Base-by-base conservation (phyloP, 2,797 vertebrate species). In the Prunella strophiata region DNA sequence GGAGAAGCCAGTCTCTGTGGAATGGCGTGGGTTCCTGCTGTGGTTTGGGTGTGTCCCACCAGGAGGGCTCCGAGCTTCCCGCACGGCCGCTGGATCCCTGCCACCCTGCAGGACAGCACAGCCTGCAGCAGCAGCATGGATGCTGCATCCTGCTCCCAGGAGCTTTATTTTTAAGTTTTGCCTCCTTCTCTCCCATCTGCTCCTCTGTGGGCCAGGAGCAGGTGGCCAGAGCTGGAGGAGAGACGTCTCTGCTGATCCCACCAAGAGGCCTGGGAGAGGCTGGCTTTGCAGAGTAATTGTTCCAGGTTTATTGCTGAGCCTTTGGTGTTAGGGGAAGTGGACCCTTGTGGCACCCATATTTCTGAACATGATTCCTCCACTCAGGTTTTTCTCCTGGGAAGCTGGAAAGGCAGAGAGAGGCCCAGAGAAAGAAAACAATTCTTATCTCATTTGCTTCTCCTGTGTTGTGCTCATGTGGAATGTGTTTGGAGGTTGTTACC, bases 111-210 rank as follows among this genome's bases (percentile, higher is more conserved):
- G 84, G 55, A 14, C 76, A 38, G 48, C 79, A 4, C 58, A 5
- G 54, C 36, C 21, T 17, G 67, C 75, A 32, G 67, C 52, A 88
- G 57, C 81, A 70, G 57, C 76, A 18, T 3, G 7, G 83, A 61
- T 61, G 23, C 3, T 5, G 45, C 89, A 78, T 47, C 16, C 71
- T 79, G 85, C 89, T 93, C 55, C 77, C 73, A 25, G 55, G 26
- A 94, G 42, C 84, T 89, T 88, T 85, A 63, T 87, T 93, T 95
- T 82, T 82, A 93, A 90, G 71, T 63, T 86, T 80, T 59, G 48
- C 83, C 83, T 96, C 84, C 71, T 71, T 40, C 59, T 94, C 54
- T 58, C 59, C 82, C 91, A 89, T 86, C 90, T 96, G 88, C 48
- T 91, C 45, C 76, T 88, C 2, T 11, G 7, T 6, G 6, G 55